phyloP scores from a whole-genome alignment of 92 coral and sea anemone species.

The Porites divaricata region DNA sequence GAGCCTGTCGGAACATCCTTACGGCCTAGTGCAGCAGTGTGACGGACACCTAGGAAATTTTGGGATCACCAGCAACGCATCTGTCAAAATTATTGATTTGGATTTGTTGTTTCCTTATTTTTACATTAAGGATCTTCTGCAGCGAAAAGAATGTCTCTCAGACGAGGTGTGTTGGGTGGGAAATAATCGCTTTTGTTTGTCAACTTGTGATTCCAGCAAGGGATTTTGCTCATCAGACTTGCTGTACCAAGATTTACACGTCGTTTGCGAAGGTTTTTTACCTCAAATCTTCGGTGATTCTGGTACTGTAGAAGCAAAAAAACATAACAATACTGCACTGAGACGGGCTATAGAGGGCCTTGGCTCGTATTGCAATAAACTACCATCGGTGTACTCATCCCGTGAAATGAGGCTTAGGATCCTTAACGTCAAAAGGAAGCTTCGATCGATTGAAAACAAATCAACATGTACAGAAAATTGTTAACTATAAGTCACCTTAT shows the following conservation, averaged over 20 bases:
- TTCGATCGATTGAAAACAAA: conserved; percentile 10
- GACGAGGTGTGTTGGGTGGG: conserved; percentile 63
- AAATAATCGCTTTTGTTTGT: conserved; percentile 44
- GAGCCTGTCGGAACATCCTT: conserved; percentile 52
- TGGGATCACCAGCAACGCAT: conserved; percentile 57
- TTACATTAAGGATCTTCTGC: conserved; percentile 30
- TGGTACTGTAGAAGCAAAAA: background rate
- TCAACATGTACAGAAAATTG: background rate
- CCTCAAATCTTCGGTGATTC: conserved; percentile 13
- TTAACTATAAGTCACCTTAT: background rate
- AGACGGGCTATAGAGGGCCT: conserved; percentile 4
- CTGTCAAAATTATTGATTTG: conserved; percentile 67
- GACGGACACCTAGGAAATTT: conserved; percentile 75
- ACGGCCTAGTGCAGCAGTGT: conserved; percentile 74
- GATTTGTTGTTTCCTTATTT: conserved; percentile 59
- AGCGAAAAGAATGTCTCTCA: conserved; percentile 39
- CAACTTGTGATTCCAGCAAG: conserved; percentile 52
- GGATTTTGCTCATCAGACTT: conserved; percentile 63
- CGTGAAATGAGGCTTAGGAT: background rate
- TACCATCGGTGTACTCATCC: conserved; percentile 29
- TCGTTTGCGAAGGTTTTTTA: conserved; percentile 49
- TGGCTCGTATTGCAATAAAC: conserved; percentile 20
- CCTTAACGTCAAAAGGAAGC: conserved; percentile 20
- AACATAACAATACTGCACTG: conserved; percentile 6
- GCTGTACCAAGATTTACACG: conserved; percentile 52